Conservation (phyloP, 2,113 vertebrate species). For the Etia nguti region DNA sequence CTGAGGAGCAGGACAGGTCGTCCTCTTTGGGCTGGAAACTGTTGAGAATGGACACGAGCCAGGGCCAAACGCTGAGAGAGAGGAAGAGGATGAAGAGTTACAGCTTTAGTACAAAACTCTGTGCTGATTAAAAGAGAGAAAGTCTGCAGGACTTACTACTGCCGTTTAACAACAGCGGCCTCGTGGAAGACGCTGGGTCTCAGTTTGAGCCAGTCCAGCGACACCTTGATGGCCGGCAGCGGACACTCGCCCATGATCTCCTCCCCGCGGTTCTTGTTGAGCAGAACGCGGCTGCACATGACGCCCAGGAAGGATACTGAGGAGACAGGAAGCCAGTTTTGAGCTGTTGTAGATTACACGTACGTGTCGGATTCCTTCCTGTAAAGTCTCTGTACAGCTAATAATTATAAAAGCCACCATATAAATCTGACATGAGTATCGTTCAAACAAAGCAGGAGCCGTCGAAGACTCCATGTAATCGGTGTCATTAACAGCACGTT, state of each 20-base stretch:
- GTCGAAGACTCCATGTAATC: accelerated
- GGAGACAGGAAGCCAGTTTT: background rate
- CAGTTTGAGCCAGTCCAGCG: conserved; percentile 94
- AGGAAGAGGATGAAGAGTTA: conserved; percentile 13
- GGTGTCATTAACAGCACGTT: accelerated
- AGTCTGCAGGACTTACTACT: conserved; percentile 77
- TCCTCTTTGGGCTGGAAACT: conserved; percentile 93
- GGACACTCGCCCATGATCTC: conserved; percentile 86
- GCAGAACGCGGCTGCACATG: conserved; percentile 89
- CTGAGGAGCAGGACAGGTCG: conserved; percentile 80
- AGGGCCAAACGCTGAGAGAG: conserved; percentile 88
- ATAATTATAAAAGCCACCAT: background rate
- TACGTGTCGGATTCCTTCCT: accelerated
- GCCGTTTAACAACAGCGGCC: conserved; percentile 82
- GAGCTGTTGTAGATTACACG: background rate
- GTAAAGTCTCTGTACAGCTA: accelerated
- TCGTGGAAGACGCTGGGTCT: conserved; percentile 87
- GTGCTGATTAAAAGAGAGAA: background rate
- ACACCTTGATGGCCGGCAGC: conserved; percentile 95
- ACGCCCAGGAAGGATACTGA: conserved; percentile 94
- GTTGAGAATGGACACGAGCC: conserved; percentile 95
- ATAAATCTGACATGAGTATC: accelerated
- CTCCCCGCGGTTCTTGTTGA: conserved; percentile 84
- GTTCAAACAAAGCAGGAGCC: background rate
- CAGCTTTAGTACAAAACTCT: background rate